Conservation (phyloP, 1,140 invertebrate species). For the Theocolax elegans region DNA sequence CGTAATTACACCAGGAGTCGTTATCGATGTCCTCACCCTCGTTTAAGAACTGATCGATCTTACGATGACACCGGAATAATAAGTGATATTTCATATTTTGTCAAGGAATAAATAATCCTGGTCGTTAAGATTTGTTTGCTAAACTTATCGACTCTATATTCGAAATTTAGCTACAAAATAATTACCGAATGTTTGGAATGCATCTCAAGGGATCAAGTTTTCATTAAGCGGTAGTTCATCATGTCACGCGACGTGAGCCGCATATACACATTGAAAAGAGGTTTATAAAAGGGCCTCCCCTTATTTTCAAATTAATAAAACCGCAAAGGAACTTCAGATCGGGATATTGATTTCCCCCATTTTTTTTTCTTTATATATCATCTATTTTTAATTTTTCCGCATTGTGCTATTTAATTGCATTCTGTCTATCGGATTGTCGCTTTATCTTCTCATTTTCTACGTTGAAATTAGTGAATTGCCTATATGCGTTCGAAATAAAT, state of each 20-base stretch:
- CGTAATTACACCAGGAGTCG: too few species aligned
- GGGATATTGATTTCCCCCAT: slow-evolving; percentile 10
- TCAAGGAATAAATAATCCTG: too few species aligned
- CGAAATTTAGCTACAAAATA: slow-evolving; percentile 6
- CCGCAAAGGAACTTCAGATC: not conserved
- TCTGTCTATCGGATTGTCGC: not conserved
- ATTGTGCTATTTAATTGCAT: slow-evolving; percentile 17
- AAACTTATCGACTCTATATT: not conserved
- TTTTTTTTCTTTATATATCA: slow-evolving; percentile 4
- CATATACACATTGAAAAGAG: slow-evolving; percentile 10
- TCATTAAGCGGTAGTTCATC: slow-evolving; percentile 23
- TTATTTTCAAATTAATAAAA: not conserved
- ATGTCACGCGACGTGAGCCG: slow-evolving; percentile 7
- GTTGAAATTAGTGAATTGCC: not conserved
- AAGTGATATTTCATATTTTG: too few species aligned
- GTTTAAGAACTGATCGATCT: too few species aligned
- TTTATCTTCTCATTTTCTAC: not conserved
- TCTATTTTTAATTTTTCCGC: not conserved
- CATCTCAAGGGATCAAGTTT: slow-evolving; percentile 18
- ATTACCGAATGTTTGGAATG: slow-evolving; percentile 4
- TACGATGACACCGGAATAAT: too few species aligned
- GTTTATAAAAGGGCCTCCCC: not conserved
- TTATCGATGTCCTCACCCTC: too few species aligned
- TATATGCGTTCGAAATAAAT: not conserved
- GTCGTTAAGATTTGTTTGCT: slow-evolving; percentile 4